phyloP scores from a whole-genome alignment of 2,113 vertebrate genomes.

The Laticauda colubrina region DNA sequence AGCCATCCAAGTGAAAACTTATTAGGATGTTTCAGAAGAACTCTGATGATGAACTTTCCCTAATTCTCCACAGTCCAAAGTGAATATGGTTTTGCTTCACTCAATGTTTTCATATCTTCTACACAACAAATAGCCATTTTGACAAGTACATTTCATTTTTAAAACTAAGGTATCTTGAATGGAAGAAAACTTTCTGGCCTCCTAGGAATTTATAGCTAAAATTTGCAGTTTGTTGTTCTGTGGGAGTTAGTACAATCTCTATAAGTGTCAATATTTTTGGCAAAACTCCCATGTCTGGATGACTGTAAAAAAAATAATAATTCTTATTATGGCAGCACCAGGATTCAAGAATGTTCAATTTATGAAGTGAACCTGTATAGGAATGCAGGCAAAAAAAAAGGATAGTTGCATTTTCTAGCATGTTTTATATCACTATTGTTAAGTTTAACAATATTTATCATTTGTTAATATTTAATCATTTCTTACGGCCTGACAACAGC shows the following conservation, averaged over 20 bases:
- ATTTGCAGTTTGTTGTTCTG: neutral
- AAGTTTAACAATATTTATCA: slow-evolving; percentile 20
- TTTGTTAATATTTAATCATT: slow-evolving; percentile 24
- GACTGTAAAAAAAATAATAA: slow-evolving; percentile 5
- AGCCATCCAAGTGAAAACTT: neutral
- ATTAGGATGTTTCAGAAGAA: neutral
- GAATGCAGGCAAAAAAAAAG: neutral
- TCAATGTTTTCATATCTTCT: neutral
- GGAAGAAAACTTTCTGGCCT: neutral
- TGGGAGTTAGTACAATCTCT: fast-evolving
- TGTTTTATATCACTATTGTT: slow-evolving; percentile 12
- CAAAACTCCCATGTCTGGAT: neutral
- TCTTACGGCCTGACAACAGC: neutral
- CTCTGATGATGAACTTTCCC: neutral
- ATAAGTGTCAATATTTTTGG: neutral
- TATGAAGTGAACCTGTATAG: neutral
- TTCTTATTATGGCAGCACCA: neutral
- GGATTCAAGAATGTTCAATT: neutral
- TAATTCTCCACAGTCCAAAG: neutral
- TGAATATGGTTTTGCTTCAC: slow-evolving; percentile 6
- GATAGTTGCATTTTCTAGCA: neutral
- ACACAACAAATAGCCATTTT: neutral
- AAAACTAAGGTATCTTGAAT: neutral
- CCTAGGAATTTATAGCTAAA: slow-evolving; percentile 20
- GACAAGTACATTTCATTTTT: neutral